These are phyloP conservation scores for Microplitis deprimator DNA, from an alignment of 2,888 invertebrate genomes.

Conservation along the genomic window DNA sequence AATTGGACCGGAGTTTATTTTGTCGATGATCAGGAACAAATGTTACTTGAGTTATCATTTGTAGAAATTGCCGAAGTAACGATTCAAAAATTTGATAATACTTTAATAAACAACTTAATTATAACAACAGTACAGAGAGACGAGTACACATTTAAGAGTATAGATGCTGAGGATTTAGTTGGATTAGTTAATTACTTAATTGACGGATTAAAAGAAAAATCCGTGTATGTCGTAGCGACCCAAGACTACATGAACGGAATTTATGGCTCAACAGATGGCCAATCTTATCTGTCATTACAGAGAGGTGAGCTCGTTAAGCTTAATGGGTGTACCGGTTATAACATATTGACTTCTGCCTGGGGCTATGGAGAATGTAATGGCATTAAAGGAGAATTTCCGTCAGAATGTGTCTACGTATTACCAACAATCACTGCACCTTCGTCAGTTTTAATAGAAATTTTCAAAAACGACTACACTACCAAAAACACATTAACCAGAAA, in stretches of 20 bases:
- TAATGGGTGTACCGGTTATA: slow-evolving; percentile 82
- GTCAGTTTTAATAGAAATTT: slow-evolving; percentile 63
- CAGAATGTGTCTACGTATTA: slow-evolving; percentile 88
- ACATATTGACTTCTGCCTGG: slow-evolving; percentile 81
- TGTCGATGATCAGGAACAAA: slow-evolving; percentile 92
- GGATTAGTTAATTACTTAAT: slow-evolving; percentile 88
- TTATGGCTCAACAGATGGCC: slow-evolving; percentile 73
- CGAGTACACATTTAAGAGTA: slow-evolving; percentile 91
- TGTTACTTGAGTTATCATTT: slow-evolving; percentile 88
- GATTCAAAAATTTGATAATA: slow-evolving; percentile 73
- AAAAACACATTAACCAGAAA: slow-evolving; percentile 37
- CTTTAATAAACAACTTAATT: slow-evolving; percentile 79
- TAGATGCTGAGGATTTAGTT: slow-evolving; percentile 88
- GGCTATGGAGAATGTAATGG: slow-evolving; percentile 81
- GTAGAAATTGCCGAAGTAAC: slow-evolving; percentile 87
- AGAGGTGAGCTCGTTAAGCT: slow-evolving; percentile 89
- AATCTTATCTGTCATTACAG: slow-evolving; percentile 76
- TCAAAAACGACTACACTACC: slow-evolving; percentile 63
- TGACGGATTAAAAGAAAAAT: slow-evolving; percentile 88
- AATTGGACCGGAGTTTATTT: slow-evolving; percentile 96
- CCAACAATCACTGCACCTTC: slow-evolving; percentile 87
- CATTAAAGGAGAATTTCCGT: slow-evolving; percentile 86
- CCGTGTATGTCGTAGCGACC: slow-evolving; percentile 86
- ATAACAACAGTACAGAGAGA: slow-evolving; percentile 89
- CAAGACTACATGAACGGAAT: slow-evolving; percentile 75